Base-by-base conservation (phyloP, 2,888 invertebrate genomes). In the Xestobium rufovillosum region DNA sequence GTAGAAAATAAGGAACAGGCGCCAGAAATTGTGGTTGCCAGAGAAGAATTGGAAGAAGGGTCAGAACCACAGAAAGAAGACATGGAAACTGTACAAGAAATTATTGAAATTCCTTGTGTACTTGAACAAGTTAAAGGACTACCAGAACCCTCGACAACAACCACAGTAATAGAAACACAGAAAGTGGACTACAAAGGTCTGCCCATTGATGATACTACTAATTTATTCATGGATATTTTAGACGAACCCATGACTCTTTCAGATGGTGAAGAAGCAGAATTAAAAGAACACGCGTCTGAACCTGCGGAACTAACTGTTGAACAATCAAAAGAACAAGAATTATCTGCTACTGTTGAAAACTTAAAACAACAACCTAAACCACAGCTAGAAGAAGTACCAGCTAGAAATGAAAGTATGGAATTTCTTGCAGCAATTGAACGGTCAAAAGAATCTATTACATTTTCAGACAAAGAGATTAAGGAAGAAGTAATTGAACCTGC, bases 401-500 rank as follows among this genome's bases (percentile, higher is more conserved):
- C n/a, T n/a, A n/a, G n/a, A n/a, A n/a, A n/a, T n/a, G n/a, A n/a
- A n/a, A n/a, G n/a, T n/a, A n/a, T n/a, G n/a, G n/a, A n/a, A n/a
- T n/a, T n/a, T n/a, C n/a, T n/a, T n/a, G n/a, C n/a, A n/a, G n/a
- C n/a, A n/a, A n/a, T n/a, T n/a, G n/a, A n/a, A n/a, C n/a, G n/a
- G n/a, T 40, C 56, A 17, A 66, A 67, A 35, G 62, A 67, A 35
- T 59, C 61, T n/a, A 58, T 63, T 43, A 48, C 49, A 3, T 54
- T 66, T 27, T 59, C 63, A 1, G 63, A 61, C 16, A 61, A 63
- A 9, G 61, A 60, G 31, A 49, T 29, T 2, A 37, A 16, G 12
- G 23, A 19, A n/a, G 23, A 8, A n/a, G 6, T 8, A n/a, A 6
- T 8, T 6, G 6, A 6, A n/a, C 6, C n/a, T 8, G n/a, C 6